Percentiles rank a stretch among this genome's conserved stretches.
Evolutionary conservation across 2,888 invertebrate genomes (phyloP).

Genomic region (Nephrotoma appendiculata): DNA sequence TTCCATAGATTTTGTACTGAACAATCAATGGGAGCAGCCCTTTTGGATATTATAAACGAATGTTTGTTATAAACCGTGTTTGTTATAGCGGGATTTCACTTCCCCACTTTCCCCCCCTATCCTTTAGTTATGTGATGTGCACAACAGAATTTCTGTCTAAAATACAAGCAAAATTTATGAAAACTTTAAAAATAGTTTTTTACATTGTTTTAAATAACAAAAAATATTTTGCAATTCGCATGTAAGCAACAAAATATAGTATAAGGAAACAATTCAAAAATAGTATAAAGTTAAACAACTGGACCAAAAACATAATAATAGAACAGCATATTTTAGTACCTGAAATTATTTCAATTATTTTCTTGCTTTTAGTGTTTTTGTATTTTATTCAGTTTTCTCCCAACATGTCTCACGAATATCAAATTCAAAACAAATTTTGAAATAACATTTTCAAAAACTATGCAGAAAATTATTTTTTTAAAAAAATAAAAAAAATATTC

Average conservation of each 20-base stretch:
- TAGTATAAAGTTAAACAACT: neutral
- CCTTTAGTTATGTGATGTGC: no score
- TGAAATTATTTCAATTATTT: neutral
- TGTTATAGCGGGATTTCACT: no score
- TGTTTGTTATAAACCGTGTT: no score
- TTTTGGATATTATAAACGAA: no score
- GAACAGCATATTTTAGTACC: neutral
- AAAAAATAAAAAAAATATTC: neutral
- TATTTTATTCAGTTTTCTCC: neutral
- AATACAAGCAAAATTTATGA: no score
- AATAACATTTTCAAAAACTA: neutral
- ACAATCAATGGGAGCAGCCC: no score
- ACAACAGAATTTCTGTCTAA: no score
- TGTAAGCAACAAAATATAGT: neutral
- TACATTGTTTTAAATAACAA: neutral
- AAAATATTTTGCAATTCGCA: neutral
- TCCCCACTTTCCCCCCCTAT: no score
- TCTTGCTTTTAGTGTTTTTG: neutral
- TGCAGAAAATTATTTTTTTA: neutral
- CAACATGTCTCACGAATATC: neutral
- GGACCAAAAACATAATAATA: neutral
- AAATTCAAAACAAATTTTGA: neutral
- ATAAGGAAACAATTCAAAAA: neutral
- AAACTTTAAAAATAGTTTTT: no score
- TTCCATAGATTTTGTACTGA: no score